phyloP scores from a whole-genome alignment of 2,113 vertebrate species.

The Gavia stellata region DNA sequence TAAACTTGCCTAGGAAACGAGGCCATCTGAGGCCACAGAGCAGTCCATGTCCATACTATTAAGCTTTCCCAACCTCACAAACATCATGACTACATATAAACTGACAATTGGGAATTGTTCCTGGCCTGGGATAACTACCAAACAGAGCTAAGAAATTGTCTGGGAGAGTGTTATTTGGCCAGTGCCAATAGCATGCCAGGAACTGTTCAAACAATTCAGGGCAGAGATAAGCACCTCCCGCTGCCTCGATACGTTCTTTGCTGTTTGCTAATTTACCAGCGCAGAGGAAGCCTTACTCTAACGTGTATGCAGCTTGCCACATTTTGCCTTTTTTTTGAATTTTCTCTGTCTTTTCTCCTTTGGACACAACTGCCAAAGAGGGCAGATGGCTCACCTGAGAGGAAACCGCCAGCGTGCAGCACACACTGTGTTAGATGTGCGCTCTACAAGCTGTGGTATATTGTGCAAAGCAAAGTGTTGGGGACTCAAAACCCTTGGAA shows the following conservation, averaged over 20 bases:
- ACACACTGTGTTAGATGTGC: neutral
- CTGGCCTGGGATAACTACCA: neutral
- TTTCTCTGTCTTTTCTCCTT: neutral
- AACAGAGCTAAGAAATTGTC: neutral
- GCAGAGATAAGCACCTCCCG: neutral
- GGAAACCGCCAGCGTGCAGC: rapidly evolving
- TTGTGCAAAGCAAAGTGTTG: neutral
- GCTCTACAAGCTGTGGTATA: neutral
- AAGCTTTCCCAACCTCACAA: neutral
- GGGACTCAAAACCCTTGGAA: neutral
- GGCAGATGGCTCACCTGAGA: neutral
- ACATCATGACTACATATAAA: neutral
- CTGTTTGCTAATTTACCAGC: neutral
- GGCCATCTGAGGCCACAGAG: neutral
- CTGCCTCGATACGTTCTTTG: neutral
- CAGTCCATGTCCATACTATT: neutral
- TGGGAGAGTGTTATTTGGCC: neutral
- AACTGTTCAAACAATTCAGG: neutral
- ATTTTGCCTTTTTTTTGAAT: neutral
- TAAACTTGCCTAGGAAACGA: neutral
- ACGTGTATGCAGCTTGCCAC: neutral
- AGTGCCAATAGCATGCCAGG: neutral
- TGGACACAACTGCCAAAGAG: neutral
- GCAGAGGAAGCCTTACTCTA: neutral
- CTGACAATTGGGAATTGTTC: neutral